phyloP scores from a whole-genome alignment of 2,797 vertebrate genomes.

The Chromobotia macracanthus region DNA sequence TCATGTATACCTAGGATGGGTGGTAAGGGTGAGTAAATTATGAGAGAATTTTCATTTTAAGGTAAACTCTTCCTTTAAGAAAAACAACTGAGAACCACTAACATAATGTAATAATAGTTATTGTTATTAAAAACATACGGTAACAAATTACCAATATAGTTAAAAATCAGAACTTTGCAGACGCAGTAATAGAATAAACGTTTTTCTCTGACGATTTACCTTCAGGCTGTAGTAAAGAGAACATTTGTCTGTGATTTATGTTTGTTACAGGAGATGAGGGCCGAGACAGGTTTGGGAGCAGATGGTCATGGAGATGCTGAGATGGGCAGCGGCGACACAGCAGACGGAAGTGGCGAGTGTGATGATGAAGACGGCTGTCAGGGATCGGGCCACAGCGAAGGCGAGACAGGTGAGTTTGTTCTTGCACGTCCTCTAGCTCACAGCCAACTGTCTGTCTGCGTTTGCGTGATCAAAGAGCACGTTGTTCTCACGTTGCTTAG shows the following conservation, averaged over 20 bases:
- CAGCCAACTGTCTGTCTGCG: slow-evolving; percentile 12
- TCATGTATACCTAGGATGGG: too few relatives aligned
- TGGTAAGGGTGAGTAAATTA: too few relatives aligned
- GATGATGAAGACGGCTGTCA: slow-evolving; percentile 90
- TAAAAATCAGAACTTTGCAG: neutral
- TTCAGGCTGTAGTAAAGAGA: too few relatives aligned
- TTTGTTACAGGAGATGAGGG: slow-evolving; percentile 48
- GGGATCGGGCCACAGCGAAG: slow-evolving; percentile 76
- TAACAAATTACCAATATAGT: neutral
- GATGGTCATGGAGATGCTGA: slow-evolving; percentile 61
- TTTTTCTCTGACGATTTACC: too few relatives aligned
- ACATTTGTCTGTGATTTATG: neutral
- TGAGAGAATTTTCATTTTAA: too few relatives aligned
- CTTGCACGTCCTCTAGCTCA: slow-evolving; percentile 6
- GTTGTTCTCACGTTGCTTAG: slow-evolving; percentile 1
- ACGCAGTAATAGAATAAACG: too few relatives aligned
- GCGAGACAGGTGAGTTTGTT: slow-evolving; percentile 65
- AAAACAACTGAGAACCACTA: too few relatives aligned
- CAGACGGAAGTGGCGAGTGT: slow-evolving; percentile 68
- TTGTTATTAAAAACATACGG: too few relatives aligned
- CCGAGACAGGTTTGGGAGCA: slow-evolving; percentile 54
- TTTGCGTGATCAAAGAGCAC: slow-evolving; percentile 12
- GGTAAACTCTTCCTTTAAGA: too few relatives aligned
- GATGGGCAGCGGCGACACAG: slow-evolving; percentile 65
- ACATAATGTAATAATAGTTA: too few relatives aligned